Conservation (phyloP, 2,888 invertebrate genomes). For the Notodonta ziczac region DNA sequence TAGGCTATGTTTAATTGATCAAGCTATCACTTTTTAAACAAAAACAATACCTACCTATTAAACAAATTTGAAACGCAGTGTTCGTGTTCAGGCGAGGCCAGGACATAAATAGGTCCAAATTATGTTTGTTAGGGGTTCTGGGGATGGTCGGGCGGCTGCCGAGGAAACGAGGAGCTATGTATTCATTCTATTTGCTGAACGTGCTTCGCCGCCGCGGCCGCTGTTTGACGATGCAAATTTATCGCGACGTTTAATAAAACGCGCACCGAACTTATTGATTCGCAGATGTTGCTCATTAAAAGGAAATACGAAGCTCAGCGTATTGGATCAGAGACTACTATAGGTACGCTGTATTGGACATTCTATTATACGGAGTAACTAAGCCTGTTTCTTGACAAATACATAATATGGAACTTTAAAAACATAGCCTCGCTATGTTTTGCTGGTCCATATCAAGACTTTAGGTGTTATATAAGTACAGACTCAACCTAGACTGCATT, state of each 20-base stretch:
- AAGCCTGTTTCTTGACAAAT: constrained; percentile 50
- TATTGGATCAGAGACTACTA: constrained; percentile 23
- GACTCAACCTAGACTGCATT: no score
- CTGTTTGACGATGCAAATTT: constrained; percentile 83
- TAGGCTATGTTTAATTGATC: no score
- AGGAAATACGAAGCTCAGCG: constrained; percentile 50
- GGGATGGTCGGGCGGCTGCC: constrained; percentile 49
- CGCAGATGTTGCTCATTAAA: constrained; percentile 74
- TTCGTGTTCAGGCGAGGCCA: constrained; percentile 43
- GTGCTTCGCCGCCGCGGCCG: constrained; percentile 73
- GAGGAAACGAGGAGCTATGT: constrained; percentile 62
- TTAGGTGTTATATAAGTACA: no score
- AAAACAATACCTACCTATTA: constrained; percentile 7
- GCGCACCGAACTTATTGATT: constrained; percentile 74
- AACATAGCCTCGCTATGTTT: neutral
- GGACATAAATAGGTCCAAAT: constrained; percentile 75
- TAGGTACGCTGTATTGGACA: no score
- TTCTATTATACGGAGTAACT: constrained; percentile 37
- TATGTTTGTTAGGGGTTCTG: constrained; percentile 69
- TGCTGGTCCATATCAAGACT: neutral
- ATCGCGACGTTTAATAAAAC: constrained; percentile 79
- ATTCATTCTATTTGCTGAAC: constrained; percentile 83
- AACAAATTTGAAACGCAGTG: constrained; percentile 47
- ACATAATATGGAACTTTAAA: constrained; percentile 46
- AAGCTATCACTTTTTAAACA: neutral